A percentile compares a stretch with the other conserved stretches of the same genome.
These are phyloP conservation scores for Polyergus mexicanus DNA, from an alignment of 1,140 invertebrate genomes.

Conservation along the genomic window DNA sequence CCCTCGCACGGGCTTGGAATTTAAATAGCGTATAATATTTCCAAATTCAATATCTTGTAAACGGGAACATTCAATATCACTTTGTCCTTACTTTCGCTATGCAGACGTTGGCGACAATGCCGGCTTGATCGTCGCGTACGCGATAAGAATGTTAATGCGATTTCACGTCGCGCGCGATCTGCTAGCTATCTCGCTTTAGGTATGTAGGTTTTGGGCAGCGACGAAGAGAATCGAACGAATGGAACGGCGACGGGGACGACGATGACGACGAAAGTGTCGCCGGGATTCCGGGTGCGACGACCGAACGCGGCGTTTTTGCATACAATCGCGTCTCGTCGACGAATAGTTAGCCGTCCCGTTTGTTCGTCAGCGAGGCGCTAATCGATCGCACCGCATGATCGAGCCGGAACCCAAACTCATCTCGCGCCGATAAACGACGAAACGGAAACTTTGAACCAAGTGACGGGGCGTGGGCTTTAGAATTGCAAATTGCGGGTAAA, in stretches of 20 bases:
- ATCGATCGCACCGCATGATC: constrained; percentile 51
- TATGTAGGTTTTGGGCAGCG: constrained; percentile 44
- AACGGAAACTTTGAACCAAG: constrained; percentile 31
- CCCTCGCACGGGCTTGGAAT: not conserved
- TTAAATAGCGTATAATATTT: not conserved
- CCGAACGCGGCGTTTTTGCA: constrained; percentile 55
- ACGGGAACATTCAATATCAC: constrained; percentile 19
- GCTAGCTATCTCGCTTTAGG: constrained; percentile 31
- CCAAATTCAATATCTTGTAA: constrained; percentile 3
- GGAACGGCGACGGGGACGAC: not conserved
- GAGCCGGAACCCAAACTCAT: constrained; percentile 30
- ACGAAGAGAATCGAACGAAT: constrained; percentile 59
- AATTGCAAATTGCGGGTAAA: constrained; percentile 50
- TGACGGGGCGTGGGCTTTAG: constrained; percentile 22
- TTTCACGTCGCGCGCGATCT: constrained; percentile 20
- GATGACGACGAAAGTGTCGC: constrained; percentile 54
- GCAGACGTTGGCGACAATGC: constrained; percentile 22
- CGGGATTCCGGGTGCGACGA: constrained; percentile 68
- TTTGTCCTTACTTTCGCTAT: constrained; percentile 48
- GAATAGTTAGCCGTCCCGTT: constrained; percentile 44
- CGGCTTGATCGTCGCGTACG: not conserved
- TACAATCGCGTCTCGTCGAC: constrained; percentile 59
- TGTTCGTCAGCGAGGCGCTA: constrained; percentile 43
- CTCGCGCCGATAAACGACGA: constrained; percentile 35
- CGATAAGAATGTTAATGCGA: constrained; percentile 67